Evolutionary conservation across 2,797 vertebrate species (phyloP).

Genomic region (Eulemur coronatus): DNA sequence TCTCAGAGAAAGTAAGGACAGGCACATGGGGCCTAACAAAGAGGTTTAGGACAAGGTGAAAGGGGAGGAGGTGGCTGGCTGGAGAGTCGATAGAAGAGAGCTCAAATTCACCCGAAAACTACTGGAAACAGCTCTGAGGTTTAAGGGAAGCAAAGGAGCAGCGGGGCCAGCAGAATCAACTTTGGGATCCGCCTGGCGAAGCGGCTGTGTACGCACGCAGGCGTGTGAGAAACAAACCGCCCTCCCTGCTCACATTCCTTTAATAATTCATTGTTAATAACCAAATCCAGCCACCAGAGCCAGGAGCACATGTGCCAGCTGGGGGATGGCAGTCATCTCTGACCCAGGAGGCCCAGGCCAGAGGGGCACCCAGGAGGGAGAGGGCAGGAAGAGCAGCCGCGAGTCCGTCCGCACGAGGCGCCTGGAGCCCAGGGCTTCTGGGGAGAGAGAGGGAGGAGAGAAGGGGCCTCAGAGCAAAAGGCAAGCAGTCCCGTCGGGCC

Average conservation of each 20-base stretch:
- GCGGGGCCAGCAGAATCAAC: neutral
- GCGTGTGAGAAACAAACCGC: neutral
- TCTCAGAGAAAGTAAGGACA: neutral
- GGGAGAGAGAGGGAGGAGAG: neutral
- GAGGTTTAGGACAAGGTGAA: neutral
- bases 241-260: neutral
- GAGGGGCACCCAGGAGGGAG: neutral
- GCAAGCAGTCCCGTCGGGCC: neutral
- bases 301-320: neutral
- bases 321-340: neutral
- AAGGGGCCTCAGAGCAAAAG: neutral
- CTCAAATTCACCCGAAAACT: neutral
- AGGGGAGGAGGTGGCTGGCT: neutral
- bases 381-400: neutral
- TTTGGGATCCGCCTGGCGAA: neutral
- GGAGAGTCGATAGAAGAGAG: neutral
- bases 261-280: conserved; percentile 50
- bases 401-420: neutral
- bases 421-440: neutral
- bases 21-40: neutral
- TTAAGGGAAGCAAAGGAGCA: neutral
- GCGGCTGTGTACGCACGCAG: neutral
- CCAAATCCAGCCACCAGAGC: conserved; percentile 23
- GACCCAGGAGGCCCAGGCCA: neutral
- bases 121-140: neutral